phyloP scores from a whole-genome alignment of 2,113 vertebrate genomes.

The Gadus chalcogrammus region DNA sequence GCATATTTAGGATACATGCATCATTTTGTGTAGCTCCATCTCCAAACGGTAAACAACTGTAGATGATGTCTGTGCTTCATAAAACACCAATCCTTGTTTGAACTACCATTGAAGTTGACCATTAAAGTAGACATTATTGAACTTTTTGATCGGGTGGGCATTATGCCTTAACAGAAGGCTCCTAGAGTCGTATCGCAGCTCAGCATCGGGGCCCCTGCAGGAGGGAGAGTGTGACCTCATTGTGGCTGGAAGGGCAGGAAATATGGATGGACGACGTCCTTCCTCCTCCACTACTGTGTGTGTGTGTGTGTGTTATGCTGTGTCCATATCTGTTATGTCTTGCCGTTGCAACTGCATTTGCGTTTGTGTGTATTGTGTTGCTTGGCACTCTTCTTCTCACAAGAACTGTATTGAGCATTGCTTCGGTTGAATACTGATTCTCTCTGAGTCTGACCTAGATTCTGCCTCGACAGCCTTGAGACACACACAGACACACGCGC shows the following conservation, averaged over 20 bases:
- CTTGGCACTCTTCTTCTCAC: conserved; percentile 6
- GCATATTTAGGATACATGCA: no score
- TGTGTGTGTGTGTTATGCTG: neutral
- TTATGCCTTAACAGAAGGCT: no score
- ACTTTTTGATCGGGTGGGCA: no score
- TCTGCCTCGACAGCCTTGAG: conserved; percentile 3
- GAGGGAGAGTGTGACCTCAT: neutral
- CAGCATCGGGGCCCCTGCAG: neutral
- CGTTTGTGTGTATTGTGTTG: conserved; percentile 7
- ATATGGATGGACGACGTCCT: conserved; percentile 36
- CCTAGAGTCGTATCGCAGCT: no score
- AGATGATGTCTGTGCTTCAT: no score
- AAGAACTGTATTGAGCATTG: conserved; percentile 5
- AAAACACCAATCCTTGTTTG: no score
- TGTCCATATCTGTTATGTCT: neutral
- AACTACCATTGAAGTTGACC: no score
- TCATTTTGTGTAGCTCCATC: no score
- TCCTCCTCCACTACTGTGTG: neutral
- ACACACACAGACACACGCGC: conserved; percentile 5
- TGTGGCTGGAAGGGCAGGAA: conserved; percentile 7
- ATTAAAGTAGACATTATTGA: no score
- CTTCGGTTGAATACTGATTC: conserved; percentile 20
- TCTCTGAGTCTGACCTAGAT: conserved; percentile 50
- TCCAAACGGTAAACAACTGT: no score
- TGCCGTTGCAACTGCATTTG: neutral